Conservation (phyloP, 1,140 invertebrate genomes). For the Zaprionus davidi region DNA sequence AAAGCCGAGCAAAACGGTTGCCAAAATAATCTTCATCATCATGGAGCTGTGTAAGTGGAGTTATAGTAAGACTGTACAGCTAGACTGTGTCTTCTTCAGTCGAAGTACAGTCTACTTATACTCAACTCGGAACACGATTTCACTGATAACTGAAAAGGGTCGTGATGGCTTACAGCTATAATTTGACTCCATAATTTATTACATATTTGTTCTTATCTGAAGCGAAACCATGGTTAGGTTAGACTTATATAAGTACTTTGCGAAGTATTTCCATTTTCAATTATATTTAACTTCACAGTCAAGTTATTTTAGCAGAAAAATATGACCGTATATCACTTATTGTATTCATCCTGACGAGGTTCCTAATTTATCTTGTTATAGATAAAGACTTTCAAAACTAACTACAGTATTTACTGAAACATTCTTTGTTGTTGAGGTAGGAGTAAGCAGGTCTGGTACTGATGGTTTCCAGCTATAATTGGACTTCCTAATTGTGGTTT, state of each 20-base stretch:
- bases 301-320: not conserved
- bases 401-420: too few relatives aligned
- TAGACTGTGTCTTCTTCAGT: not conserved
- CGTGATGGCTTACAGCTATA: not conserved
- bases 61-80: not conserved
- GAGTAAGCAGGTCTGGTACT: too few relatives aligned
- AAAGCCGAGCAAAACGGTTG: not conserved
- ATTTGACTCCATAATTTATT: not conserved
- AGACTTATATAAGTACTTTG: not conserved
- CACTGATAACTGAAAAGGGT: not conserved
- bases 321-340: not conserved
- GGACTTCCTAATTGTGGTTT: too few relatives aligned
- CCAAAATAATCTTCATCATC: not conserved
- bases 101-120: constrained; percentile 3
- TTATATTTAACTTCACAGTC: not conserved
- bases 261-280: not conserved
- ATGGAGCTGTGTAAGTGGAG: not conserved
- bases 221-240: not conserved
- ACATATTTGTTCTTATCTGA: not conserved
- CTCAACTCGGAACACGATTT: not conserved
- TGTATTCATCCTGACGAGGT: not conserved
- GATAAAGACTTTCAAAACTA: too few relatives aligned
- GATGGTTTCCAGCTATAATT: too few relatives aligned
- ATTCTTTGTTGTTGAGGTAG: too few relatives aligned
- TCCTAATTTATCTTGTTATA: too few relatives aligned